Evolutionary conservation across 1,140 invertebrate genomes (phyloP), one percentile per base, ranked within the genome.

Genomic region (Proctacanthus coquilletti): DNA sequence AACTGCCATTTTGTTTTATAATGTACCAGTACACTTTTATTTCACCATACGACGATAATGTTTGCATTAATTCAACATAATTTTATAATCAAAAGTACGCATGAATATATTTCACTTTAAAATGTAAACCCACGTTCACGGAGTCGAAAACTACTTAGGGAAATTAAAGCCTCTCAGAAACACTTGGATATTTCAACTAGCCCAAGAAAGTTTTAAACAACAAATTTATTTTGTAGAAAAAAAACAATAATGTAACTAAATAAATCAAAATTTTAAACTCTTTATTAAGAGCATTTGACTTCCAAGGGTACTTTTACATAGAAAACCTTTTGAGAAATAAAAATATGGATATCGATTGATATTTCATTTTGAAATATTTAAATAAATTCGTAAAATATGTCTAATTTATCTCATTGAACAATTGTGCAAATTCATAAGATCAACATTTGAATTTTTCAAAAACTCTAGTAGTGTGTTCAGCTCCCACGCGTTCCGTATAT

Each of bases 401-500:
- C 5, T 32, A 32, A 17, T 32, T 13, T n/a, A 34, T 34, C 21
- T 34, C 5, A 17, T 19, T 6, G 21, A 8, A 5, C 4, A 10
- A 19, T 19, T 19, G 21, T 34, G 21, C 11, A 18, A 10, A 13
- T 15, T 19, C 11, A 19, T 6, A 34, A 34, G 18, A 17, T 6
- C 13, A 5, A 6, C n/a, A 6, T 14, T n/a, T n/a, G 8, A 27
- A 27, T 9, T 27, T 27, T 27, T 27, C n/a, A 9, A 9, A 27
- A 27, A 9, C 8, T 27, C n/a, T 27, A 5, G 18, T n/a, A 6
- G 5, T 32, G 30, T 17, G n/a, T 13, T 5, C 30, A n/a, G 18
- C 30, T 40, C 38, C 38, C 38, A 34, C 34, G 38, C 21, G 35
- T 19, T 34, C 35, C 23, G 35, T 31, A 13, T 41, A 36, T 32